A percentile compares a stretch with the other conserved stretches of the same genome.
These are phyloP conservation scores for Pararge aegeria DNA, from an alignment of 1,140 invertebrate genomes.

Conservation along the genomic window DNA sequence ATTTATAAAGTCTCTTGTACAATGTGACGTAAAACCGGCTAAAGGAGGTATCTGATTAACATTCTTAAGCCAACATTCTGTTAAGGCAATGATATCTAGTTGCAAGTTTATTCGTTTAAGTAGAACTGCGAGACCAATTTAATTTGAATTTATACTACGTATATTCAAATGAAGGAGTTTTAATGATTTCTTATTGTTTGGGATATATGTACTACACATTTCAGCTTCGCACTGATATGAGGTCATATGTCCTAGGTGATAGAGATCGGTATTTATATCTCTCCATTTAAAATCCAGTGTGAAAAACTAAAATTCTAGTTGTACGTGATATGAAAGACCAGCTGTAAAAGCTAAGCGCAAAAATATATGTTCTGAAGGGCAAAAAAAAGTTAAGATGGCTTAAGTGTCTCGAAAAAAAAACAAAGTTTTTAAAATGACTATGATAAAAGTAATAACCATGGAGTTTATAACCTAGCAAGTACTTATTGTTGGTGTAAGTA, in stretches of 20 bases:
- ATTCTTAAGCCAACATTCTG: too few species aligned
- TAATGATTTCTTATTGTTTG: neutral
- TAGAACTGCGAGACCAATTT: neutral
- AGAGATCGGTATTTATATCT: constrained; percentile 8
- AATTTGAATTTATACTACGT: constrained; percentile 3
- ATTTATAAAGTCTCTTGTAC: constrained; percentile 4
- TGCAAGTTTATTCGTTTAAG: neutral
- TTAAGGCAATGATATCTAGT: neutral
- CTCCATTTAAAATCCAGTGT: constrained; percentile 5
- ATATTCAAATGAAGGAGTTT: constrained; percentile 6
- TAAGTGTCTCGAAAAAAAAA: neutral
- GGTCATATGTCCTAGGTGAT: constrained; percentile 5
- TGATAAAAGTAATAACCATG: too few species aligned
- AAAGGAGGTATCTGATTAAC: neutral
- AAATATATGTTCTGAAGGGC: neutral
- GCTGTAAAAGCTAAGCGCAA: neutral
- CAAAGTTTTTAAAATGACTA: neutral
- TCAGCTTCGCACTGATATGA: constrained; percentile 1
- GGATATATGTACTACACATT: constrained; percentile 5
- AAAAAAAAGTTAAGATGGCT: neutral
- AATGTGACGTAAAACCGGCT: neutral
- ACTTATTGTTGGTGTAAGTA: too few species aligned
- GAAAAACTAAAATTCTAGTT: constrained; percentile 1
- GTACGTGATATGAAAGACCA: neutral
- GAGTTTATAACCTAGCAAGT: too few species aligned